Evolutionary conservation across 1,140 invertebrate species (phyloP).

Genomic region (Grapholita molesta): DNA sequence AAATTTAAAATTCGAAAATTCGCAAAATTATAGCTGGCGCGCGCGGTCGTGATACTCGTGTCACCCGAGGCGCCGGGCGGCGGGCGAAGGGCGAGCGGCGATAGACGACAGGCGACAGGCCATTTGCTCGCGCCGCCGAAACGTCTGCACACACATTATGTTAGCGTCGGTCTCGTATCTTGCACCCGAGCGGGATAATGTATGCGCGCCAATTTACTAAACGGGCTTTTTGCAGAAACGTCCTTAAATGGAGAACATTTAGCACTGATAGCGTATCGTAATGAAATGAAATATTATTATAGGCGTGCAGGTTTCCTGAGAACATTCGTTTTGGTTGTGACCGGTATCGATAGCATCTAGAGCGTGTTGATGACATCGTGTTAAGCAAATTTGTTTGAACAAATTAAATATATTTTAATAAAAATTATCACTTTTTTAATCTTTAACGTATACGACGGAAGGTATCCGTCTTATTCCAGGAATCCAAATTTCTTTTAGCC

Average conservation of each 20-base stretch:
- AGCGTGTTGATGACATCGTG: not conserved
- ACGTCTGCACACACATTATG: slow-evolving; percentile 15
- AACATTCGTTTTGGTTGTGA: not conserved
- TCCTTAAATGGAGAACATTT: slow-evolving; percentile 3
- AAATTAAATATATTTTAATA: not conserved
- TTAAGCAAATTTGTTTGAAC: not conserved
- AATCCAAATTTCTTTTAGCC: no score
- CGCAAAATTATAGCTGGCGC: slow-evolving; percentile 16
- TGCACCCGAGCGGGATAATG: slow-evolving; percentile 6
- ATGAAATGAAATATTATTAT: not conserved
- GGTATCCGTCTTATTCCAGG: no score
- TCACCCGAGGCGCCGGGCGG: slow-evolving; percentile 22
- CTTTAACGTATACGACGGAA: no score
- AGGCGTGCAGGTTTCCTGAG: not conserved
- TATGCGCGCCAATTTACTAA: slow-evolving; percentile 4
- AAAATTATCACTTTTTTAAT: no score
- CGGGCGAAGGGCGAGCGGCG: not conserved
- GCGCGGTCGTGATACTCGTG: slow-evolving; percentile 28
- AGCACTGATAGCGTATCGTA: slow-evolving; percentile 9
- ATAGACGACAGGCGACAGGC: not conserved
- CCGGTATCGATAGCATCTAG: not conserved
- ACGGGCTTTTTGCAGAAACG: not conserved
- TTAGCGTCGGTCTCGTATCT: not conserved
- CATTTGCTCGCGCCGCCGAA: slow-evolving; percentile 1
- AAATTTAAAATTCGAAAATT: not conserved